These are phyloP conservation scores for Microctonus aethiopoides DNA, from an alignment of 2,888 invertebrate species.

Conservation along the genomic window DNA sequence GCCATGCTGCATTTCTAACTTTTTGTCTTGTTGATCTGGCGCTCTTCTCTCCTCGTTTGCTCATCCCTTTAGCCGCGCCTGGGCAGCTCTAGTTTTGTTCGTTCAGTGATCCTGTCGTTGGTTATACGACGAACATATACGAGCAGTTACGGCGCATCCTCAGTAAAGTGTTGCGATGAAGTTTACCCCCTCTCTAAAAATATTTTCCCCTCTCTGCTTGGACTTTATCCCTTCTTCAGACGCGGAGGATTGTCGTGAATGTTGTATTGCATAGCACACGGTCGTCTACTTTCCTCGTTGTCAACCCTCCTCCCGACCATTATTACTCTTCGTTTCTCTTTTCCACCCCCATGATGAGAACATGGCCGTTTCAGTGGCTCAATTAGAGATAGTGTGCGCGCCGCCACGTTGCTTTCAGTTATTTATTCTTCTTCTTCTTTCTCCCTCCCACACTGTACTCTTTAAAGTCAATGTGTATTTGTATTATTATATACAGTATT, in stretches of 20 bases:
- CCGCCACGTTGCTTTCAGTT: constrained; percentile 62
- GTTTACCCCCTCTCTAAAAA: constrained; percentile 31
- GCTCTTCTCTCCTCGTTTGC: constrained; percentile 20
- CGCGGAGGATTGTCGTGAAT: constrained; percentile 9
- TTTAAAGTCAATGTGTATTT: too few relatives aligned
- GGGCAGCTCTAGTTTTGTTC: not conserved
- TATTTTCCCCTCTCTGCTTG: constrained; percentile 23
- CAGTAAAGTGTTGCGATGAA: not conserved
- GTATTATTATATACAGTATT: too few relatives aligned
- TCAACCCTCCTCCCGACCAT: constrained; percentile 28
- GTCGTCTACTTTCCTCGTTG: constrained; percentile 32
- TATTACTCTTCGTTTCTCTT: constrained; percentile 45
- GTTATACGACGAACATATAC: constrained; percentile 28
- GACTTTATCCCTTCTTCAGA: constrained; percentile 21
- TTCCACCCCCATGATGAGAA: constrained; percentile 51
- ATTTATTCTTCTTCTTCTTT: constrained; percentile 35
- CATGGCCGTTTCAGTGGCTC: constrained; percentile 63
- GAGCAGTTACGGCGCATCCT: constrained; percentile 20
- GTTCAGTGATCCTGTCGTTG: constrained; percentile 3
- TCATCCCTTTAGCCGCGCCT: constrained; percentile 22
- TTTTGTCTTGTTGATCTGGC: constrained; percentile 50
- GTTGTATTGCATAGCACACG: constrained; percentile 21
- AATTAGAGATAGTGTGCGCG: constrained; percentile 64
- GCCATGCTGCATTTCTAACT: constrained; percentile 63
- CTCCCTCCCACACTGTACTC: constrained; percentile 34